phyloP scores from a whole-genome alignment of 2,113 vertebrate genomes.

The Macquaria australasica region DNA sequence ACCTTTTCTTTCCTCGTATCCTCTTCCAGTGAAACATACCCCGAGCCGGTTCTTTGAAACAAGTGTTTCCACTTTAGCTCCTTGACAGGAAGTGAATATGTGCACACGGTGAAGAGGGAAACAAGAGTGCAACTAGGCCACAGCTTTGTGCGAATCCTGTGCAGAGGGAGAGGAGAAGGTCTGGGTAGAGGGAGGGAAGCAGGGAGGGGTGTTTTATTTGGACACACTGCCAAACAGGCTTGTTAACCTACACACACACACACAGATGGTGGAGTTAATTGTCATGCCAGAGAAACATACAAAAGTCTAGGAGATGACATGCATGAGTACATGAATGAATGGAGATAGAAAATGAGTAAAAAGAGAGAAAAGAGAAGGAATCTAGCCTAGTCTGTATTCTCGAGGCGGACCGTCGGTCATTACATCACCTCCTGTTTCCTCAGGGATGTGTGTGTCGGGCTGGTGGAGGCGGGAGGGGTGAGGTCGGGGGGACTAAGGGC shows the following conservation, averaged over 20 bases:
- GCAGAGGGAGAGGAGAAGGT: conserved; percentile 16
- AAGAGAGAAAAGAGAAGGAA: not conserved
- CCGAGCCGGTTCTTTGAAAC: not conserved
- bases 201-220: conserved; percentile 36
- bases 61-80: conserved; percentile 23
- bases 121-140: conserved; percentile 28
- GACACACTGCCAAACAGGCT: conserved; percentile 16
- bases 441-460: conserved; percentile 5
- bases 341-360: not conserved
- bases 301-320: conserved; percentile 41
- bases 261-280: conserved; percentile 34
- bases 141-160: conserved; percentile 37
- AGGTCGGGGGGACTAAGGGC: not conserved
- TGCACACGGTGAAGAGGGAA: conserved; percentile 10
- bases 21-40: not conserved
- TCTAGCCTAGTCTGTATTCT: not conserved
- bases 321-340: conserved; percentile 9
- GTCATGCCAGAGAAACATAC: conserved; percentile 29
- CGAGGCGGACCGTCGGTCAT: not conserved
- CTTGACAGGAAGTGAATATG: conserved; percentile 34
- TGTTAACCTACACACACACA: conserved; percentile 36
- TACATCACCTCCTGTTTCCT: conserved; percentile 47
- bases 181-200: not conserved
- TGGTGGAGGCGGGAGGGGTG: conserved; percentile 1
- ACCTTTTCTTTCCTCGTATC: not conserved